Base-by-base conservation (phyloP, 2,888 invertebrate genomes). In the Sympetrum striolatum region DNA sequence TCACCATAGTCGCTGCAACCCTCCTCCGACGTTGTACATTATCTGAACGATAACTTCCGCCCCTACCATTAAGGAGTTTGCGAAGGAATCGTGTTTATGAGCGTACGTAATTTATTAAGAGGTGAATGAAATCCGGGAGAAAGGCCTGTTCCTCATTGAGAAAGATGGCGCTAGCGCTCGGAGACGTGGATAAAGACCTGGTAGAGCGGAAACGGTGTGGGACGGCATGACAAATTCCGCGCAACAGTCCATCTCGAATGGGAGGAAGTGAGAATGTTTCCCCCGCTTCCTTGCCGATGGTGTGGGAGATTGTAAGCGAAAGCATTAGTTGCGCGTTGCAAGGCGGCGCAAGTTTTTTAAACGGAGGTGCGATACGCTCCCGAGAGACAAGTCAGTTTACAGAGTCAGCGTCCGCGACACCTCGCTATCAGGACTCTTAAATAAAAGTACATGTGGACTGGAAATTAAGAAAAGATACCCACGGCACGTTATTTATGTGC, bases 11-110 rank as follows among this genome's bases (percentile, higher is more conserved):
- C 44, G 10, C 44, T 44, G 44, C 44, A 44, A 44, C 0, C 44
- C 60, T 58, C 22, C 53, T 35, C 58, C 22, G 37, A 86, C 60
- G 37, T n/a, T 15, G 60, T 86, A 64, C 86, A n/a, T 64, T 86
- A 86, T 86, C 86, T 86, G 86, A 86, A 60, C 86, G 60, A 86
- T 64, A 86, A 86, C 86, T 86, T 86, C 86, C 86, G 64, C 37
- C 60, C 86, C 35, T 37, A 60, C 48, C 81, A 39, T 15, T 81
- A 22, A 39, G 25, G n/a, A 31, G 73, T 73, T 73, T 37, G 86
- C 12, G 60, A 53, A 37, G 39, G n/a, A 60, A 31, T 37, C 37
- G 25, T 86, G 60, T 60, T 35, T 60, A 60, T 60, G 35, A 58
- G 25, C 31, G 58, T 5, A n/a, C 22, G 60, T 86, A 86, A 86